Base-by-base conservation (phyloP, 2,113 vertebrate genomes). In the Mus spicilegus region DNA sequence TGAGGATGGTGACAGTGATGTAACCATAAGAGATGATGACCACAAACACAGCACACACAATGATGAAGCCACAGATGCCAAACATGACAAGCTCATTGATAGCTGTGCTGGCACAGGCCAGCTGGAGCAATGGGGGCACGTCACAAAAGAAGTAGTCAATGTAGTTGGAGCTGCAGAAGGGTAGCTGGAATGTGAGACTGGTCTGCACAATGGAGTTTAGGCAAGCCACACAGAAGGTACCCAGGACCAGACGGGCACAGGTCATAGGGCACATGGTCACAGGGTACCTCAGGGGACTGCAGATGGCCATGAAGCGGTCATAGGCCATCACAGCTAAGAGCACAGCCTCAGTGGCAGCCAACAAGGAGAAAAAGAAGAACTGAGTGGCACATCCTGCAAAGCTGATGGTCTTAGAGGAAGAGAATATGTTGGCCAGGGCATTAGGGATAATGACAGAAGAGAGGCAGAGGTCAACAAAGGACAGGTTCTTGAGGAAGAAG, bases 241-340 rank as follows among this genome's bases (percentile, higher is more conserved):
- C 93, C 24, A 96, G 56, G 13, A 94, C 19, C 39, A 96, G 75
- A 22, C 0, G 12, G 30, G 51, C 5, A 14, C 94, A 97, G 19
- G 42, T 39, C 0, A 1, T 20, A 1, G 65, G 82, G 51, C 39
- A 8, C 92, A 97, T 97, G 63, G 89, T 81, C 30, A 87, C 49
- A 1, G 72, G 26, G 22, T 97, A 97, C 7, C 0, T 77, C 51
- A 97, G n/a, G 12, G 96, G 96, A 11, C 77, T 91, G n/a, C 96
- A 97, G 84, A 97, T 96, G 75, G 97, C 97, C 90, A 96, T 0
- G 14, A 97, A 98, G 20, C 78, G 65, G 88, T 98, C 98, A 69
- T 96, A 97, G 14, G 97, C 94, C 98, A 97, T 97, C 1, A 92
- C 61, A 0, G 26, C 70, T 42, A 98, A 69, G 1, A 97, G 94